Base-by-base conservation (phyloP, 2,113 vertebrate species). In the Kryptolebias marmoratus region DNA sequence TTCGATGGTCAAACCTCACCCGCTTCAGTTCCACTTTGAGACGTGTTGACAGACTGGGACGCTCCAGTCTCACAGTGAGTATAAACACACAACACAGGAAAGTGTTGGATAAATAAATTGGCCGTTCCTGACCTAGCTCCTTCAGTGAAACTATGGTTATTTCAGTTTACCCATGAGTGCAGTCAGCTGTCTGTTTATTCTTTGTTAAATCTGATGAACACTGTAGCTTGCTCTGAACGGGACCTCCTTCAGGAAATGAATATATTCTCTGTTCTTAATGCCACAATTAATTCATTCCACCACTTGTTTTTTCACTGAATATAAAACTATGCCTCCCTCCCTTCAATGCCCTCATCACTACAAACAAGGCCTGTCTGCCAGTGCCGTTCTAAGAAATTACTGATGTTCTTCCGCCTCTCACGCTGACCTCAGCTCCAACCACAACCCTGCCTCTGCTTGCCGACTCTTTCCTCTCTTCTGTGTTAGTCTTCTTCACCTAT, bases 101-200 rank as follows among this genome's bases (percentile, higher is more conserved):
- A 61, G 30, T 87, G 84, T 81, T 91, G 75, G 82, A 87, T 88
- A 88, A 88, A 85, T 80, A 82, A 58, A 48, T 14, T 7, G 28
- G 14, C 61, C 53, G 60, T 13, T 48, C 42, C 71, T 71, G 70
- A 71, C 55, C 68, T 60, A 56, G 13, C 75, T 58, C 48, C 45
- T 65, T 42, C 58, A 69, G 16, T 71, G n/a, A 71, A 39, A 39
- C 4, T 57, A 22, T 39, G 45, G 27, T 32, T 58, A 53, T 30
- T 31, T 28, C 42, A 28, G 31, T 45, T 42, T 32, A 31, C 28
- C 55, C 44, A 30, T 28, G 9, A 31, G 11, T 58, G 39, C 12
- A 62, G 30, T 22, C 31, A 30, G 22, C 14, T 18, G 6, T 67
- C 22, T 39, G 27, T 55, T 56, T 65, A 32, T 62, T 66, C 13